Conservation (phyloP, 1,140 invertebrate species). For the Stenopsyche tienmushanensis region DNA sequence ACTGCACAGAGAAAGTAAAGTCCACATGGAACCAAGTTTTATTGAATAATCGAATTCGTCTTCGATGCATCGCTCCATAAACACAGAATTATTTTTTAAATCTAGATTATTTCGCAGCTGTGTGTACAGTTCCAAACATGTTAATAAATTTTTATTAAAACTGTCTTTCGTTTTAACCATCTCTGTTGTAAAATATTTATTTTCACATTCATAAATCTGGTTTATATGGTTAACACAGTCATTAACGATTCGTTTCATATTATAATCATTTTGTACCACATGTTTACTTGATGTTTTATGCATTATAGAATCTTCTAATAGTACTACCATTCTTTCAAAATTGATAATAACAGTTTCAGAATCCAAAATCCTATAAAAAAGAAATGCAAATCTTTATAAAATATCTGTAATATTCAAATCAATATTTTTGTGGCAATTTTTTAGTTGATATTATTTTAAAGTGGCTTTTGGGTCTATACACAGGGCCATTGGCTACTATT, state of each 20-base stretch:
- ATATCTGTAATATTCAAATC: not conserved
- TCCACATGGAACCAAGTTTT: slow-evolving; percentile 20
- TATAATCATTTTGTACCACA: not conserved
- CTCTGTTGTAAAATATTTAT: slow-evolving; percentile 1
- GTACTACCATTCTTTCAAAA: slow-evolving; percentile 33
- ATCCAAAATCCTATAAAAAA: slow-evolving; percentile 32
- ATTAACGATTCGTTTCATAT: not conserved
- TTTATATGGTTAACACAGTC: slow-evolving; percentile 4
- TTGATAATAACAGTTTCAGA: slow-evolving; percentile 28
- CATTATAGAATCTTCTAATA: slow-evolving; percentile 18
- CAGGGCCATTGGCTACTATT: too few relatives aligned
- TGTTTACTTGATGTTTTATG: not conserved
- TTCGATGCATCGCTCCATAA: not conserved
- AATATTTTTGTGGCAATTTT: not conserved
- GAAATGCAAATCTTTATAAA: not conserved
- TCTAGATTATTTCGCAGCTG: not conserved
- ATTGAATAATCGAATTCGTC: slow-evolving; percentile 1
- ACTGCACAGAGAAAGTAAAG: slow-evolving; percentile 30
- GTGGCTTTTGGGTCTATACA: too few relatives aligned
- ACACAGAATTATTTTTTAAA: not conserved
- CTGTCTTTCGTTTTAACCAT: slow-evolving; percentile 9
- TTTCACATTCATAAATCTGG: not conserved
- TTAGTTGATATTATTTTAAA: slow-evolving; percentile 1
- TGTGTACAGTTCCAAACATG: not conserved
- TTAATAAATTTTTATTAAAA: not conserved